phyloP scores from a whole-genome alignment of 2,888 invertebrate species.

The Dermolepida albohirtum region DNA sequence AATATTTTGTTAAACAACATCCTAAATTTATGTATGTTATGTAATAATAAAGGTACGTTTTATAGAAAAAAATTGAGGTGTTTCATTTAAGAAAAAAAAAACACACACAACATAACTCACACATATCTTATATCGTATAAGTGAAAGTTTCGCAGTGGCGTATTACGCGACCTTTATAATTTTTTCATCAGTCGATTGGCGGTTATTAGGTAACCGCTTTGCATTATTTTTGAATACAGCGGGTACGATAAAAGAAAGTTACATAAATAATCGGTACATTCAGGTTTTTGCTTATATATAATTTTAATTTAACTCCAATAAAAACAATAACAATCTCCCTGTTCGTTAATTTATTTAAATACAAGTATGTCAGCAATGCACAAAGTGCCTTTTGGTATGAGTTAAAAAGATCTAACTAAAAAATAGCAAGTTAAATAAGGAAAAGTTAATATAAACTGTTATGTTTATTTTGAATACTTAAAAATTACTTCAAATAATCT shows the following conservation, averaged over 20 bases:
- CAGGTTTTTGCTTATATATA: background rate
- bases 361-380: no score
- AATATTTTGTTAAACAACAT: constrained; percentile 30
- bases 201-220: constrained; percentile 29
- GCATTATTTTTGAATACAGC: constrained; percentile 12
- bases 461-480: no score
- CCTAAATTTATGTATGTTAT: constrained; percentile 40
- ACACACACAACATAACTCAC: constrained; percentile 16
- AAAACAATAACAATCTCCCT: no score
- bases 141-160: constrained; percentile 37
- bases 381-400: no score
- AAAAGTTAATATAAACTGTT: no score
- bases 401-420: no score
- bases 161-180: constrained; percentile 35
- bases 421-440: no score
- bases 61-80: constrained; percentile 35
- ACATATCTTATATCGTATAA: constrained; percentile 23
- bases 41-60: constrained; percentile 41
- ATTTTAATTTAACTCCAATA: constrained; percentile 6
- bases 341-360: no score
- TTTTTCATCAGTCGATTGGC: constrained; percentile 25
- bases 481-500: no score
- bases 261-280: constrained; percentile 11
- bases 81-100: constrained; percentile 31
- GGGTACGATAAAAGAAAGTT: constrained; percentile 37